Percentiles rank a stretch among this genome's conserved stretches.
These are phyloP conservation scores for Drosophila recens DNA, from an alignment of 2,888 invertebrate genomes.

Conservation along the genomic window DNA sequence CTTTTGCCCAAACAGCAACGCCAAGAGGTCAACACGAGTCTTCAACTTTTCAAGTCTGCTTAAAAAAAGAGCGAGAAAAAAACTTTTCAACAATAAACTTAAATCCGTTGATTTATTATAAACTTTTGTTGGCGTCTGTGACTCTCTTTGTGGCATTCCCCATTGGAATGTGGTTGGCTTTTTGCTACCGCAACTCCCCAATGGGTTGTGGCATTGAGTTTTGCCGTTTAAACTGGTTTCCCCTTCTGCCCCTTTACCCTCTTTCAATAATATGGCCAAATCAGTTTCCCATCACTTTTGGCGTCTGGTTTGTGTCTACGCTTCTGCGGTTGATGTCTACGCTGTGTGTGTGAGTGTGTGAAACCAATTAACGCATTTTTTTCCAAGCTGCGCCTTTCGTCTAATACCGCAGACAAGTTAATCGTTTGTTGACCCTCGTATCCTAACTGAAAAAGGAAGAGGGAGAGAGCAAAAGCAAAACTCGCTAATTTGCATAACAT, in stretches of 20 bases:
- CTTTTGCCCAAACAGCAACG: slow-evolving; percentile 10
- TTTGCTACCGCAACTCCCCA: slow-evolving; percentile 34
- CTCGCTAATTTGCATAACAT: slow-evolving; percentile 71
- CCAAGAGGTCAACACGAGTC: slow-evolving; percentile 13
- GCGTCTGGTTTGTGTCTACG: slow-evolving; percentile 49
- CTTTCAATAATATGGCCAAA: slow-evolving; percentile 29
- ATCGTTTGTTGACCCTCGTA: slow-evolving; percentile 73
- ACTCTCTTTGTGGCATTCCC: slow-evolving; percentile 29
- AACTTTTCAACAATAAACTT: slow-evolving; percentile 37
- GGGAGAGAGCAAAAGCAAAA: slow-evolving; percentile 25
- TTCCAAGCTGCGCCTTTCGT: slow-evolving; percentile 27
- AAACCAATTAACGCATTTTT: slow-evolving; percentile 75
- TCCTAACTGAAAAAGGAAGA: slow-evolving; percentile 7
- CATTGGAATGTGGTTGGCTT: slow-evolving; percentile 51
- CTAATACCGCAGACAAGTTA: slow-evolving; percentile 76
- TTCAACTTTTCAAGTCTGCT: slow-evolving; percentile 31
- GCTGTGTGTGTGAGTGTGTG: slow-evolving; percentile 38
- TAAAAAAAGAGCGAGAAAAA: slow-evolving; percentile 3
- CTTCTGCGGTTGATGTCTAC: slow-evolving; percentile 46
- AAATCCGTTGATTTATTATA: slow-evolving; percentile 71
- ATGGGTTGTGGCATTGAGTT: slow-evolving; percentile 42
- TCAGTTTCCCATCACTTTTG: slow-evolving; percentile 50
- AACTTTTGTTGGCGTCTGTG: slow-evolving; percentile 40
- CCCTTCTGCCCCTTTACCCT: neutral
- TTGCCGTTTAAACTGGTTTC: slow-evolving; percentile 50